Base-by-base conservation (phyloP, 2,888 invertebrate species). In the Dynastes maya region DNA sequence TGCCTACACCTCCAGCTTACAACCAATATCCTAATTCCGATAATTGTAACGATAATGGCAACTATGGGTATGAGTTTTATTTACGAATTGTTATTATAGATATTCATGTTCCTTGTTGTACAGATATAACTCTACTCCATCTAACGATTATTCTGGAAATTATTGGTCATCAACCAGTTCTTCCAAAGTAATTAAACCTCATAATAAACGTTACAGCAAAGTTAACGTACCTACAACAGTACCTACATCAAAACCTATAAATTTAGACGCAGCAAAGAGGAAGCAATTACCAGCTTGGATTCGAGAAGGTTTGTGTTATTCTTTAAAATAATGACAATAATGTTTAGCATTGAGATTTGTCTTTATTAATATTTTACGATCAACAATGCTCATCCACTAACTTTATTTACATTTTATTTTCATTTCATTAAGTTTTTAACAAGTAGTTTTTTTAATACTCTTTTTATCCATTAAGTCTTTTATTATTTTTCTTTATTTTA, bases 221-320 rank as follows among this genome's bases (percentile, higher is more conserved):
- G 88, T 88, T 3, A 88, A 88, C 83, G 86, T 88, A 22, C 87
- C 87, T 4, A 83, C 85, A 37, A 82, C 84, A 67, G 81, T 82
- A 13, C 67, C 81, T 64, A 80, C 70, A 29, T 76, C 80, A 11
- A 82, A 82, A 76, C 81, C 86, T 64, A 86, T 89, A 11, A 91
- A 90, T 45, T 89, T 93, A 86, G 97, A 97, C 88, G 96, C 96
- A 16, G 95, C 95, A 22, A 96, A 96, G 88, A 91, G 97, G 53
- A 94, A 97, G 85, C 95, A 96, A 84, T 91, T 99, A 29, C 99
- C 99, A n/a, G 97, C 96, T 0, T 99, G 99, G 99, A 98, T 99
- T 82, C 92, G 98, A 88, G 98, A 97, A 91, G 97, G 97, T 86
- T 88, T 58, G 77, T 49, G 9, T 5, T 70, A 49, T 53, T 68